phyloP scores from a whole-genome alignment of 2,888 invertebrate species.

The Callinectes sapidus region DNA sequence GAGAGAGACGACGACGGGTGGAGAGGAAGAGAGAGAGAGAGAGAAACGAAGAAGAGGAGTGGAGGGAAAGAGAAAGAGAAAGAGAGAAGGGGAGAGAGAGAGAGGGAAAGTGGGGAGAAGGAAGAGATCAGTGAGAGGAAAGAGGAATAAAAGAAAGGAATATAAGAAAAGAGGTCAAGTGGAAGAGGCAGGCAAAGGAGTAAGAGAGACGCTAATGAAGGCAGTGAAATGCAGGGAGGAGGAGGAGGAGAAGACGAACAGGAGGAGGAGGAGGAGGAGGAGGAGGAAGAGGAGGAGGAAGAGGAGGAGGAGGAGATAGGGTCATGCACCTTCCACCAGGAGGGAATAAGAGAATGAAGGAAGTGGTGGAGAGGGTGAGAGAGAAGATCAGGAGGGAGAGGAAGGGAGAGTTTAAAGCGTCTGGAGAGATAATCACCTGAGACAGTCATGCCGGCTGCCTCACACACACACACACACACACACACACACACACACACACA shows the following conservation, averaged over 20 bases:
- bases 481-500: slow-evolving; percentile 12
- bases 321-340: not conserved
- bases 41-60: too few species aligned
- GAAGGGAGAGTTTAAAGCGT: not conserved
- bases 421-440: slow-evolving; percentile 9
- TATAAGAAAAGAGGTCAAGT: not conserved
- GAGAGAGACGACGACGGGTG: slow-evolving; percentile 25
- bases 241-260: not conserved
- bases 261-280: not conserved
- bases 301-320: not conserved
- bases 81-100: too few species aligned
- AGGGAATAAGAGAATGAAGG: not conserved
- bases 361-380: slow-evolving; percentile 2
- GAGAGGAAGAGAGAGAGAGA: not conserved
- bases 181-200: not conserved
- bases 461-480: not conserved
- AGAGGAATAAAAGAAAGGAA: not conserved
- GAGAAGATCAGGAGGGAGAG: not conserved
- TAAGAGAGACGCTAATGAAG: not conserved
- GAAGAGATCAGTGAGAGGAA: not conserved
- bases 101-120: not conserved
- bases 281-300: not conserved
- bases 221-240: not conserved
- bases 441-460: not conserved
- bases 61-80: too few species aligned